Conservation (phyloP, 2,888 invertebrate species). For the Eudasyphora cyanicolor region DNA sequence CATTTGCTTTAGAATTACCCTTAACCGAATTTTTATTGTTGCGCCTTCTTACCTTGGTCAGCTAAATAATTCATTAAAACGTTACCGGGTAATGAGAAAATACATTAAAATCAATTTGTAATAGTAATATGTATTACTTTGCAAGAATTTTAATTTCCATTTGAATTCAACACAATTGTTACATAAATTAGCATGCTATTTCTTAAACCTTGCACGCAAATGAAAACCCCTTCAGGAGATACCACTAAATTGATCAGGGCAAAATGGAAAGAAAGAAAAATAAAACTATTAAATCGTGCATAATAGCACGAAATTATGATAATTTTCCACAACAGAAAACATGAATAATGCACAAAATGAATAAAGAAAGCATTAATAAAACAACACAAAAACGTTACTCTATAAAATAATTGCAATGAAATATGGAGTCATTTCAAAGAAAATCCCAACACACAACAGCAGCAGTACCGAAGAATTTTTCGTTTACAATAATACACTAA, state of each 20-base stretch:
- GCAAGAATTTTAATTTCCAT: background rate
- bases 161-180: slow-evolving; percentile 25
- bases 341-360: background rate
- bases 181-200: slow-evolving; percentile 58
- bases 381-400: background rate
- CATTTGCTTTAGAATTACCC: no score
- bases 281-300: slow-evolving; percentile 51
- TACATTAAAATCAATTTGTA: no score
- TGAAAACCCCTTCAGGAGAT: slow-evolving; percentile 3
- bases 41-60: no score
- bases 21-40: no score
- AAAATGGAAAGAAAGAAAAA: slow-evolving; percentile 32
- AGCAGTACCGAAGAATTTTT: no score
- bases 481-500: no score
- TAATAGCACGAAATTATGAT: slow-evolving; percentile 59
- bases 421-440: slow-evolving; percentile 20
- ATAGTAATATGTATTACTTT: no score
- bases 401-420: slow-evolving; percentile 9
- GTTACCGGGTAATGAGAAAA: no score
- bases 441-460: background rate
- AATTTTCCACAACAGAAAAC: slow-evolving; percentile 49
- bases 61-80: no score
- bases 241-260: slow-evolving; percentile 38
- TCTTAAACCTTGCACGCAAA: background rate
- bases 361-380: no score